Evolutionary conservation across 2,888 invertebrate genomes (phyloP), one percentile per base, ranked within the genome.

Genomic region (Erebia epiphron): DNA sequence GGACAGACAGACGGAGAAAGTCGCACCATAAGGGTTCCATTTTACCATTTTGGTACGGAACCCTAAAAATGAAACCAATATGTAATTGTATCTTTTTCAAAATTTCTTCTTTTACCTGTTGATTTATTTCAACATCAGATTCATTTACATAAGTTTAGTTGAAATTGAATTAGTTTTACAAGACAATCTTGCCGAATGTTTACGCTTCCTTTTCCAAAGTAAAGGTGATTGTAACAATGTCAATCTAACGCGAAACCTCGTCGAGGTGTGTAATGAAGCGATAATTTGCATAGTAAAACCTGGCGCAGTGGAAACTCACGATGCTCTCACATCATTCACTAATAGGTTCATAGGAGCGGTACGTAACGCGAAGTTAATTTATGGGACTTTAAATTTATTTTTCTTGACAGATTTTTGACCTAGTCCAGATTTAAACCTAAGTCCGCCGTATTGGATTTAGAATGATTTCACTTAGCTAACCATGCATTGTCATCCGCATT

Each of bases 181-280:
- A 60, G 50, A 67, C 57, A 56, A 49, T 65, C 43, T 62, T 56
- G 41, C 26, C 13, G 60, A 21, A 66, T 66, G 70, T 68, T 21
- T 64, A 68, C 43, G 18, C 46, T 50, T 18, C 46, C 8, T 43
- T 35, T 63, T 13, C 57, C 35, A 21, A 26, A 63, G 67, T 16
- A 63, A 46, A 72, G 70, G 46, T 68, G 72, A 71, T 65, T 72
- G 80, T 80, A 78, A 86, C 82, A 82, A 81, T 84, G 90, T 91
- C 91, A 87, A 83, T 88, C 88, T 84, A 86, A 86, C 87, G 85
- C 89, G 84, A 86, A 85, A 86, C 85, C 87, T 79, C 82, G 80
- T 83, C 87, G 80, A 88, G 89, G 90, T 92, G 92, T 91, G 91
- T 92, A 93, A 93, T 91, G 92, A 92, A 90, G 88, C 89, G 87